Evolutionary conservation across 2,113 vertebrate species (phyloP).

Genomic region (Atractosteus spatula): DNA sequence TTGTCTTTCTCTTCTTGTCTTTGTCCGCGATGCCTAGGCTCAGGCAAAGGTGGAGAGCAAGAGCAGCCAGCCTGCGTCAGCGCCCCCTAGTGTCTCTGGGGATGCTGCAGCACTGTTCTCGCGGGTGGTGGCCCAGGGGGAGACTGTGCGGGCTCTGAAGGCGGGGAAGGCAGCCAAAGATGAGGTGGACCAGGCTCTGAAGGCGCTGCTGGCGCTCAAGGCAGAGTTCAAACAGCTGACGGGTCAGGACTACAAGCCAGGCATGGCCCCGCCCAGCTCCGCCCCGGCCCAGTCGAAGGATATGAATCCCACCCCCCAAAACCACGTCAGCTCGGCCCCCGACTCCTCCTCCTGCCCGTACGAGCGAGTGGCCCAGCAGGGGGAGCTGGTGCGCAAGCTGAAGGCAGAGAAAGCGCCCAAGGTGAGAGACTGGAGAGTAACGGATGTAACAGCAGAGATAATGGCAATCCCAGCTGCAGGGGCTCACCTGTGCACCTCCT

Average conservation of each 20-base stretch:
- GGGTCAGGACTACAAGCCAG: conserved; percentile 79
- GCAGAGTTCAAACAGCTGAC: conserved; percentile 75
- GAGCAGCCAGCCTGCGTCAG: conserved; percentile 21
- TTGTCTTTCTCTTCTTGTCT: no score
- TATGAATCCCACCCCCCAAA: neutral
- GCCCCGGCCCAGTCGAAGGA: conserved; percentile 13
- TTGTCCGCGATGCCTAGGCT: neutral
- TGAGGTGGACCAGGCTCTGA: conserved; percentile 84
- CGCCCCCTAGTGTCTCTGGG: conserved; percentile 36
- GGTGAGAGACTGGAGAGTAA: conserved; percentile 35
- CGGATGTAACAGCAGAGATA: no score
- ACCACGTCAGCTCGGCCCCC: conserved; percentile 15
- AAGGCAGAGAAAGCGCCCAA: conserved; percentile 40
- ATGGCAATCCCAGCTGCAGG: no score
- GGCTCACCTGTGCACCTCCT: neutral
- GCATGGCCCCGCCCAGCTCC: conserved; percentile 44
- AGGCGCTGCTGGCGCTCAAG: conserved; percentile 78
- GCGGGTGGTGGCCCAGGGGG: conserved; percentile 77
- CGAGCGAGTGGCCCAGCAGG: conserved; percentile 57
- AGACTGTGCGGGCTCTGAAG: conserved; percentile 85
- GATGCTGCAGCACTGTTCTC: conserved; percentile 61
- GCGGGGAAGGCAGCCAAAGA: conserved; percentile 82
- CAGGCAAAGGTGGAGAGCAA: conserved; percentile 39
- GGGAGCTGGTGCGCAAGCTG: conserved; percentile 19
- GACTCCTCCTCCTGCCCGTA: conserved; percentile 42